A percentile compares a stretch with the other conserved stretches of the same genome.
These are phyloP conservation scores for Salvelinus fontinalis DNA, from an alignment of 2,113 vertebrate genomes.

Conservation along the genomic window DNA sequence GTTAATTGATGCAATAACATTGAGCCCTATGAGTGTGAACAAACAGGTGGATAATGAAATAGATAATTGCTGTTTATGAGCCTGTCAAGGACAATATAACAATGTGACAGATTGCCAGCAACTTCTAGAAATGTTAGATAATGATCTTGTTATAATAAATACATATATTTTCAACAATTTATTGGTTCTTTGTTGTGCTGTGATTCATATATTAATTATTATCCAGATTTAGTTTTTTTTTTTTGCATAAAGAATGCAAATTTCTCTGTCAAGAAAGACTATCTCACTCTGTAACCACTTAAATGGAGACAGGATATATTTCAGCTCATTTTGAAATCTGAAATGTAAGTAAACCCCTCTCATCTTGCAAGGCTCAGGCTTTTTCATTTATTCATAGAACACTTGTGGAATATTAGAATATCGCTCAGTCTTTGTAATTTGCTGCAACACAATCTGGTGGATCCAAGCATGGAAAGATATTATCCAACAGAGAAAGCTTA, in stretches of 20 bases:
- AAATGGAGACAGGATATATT: background rate
- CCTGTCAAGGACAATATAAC: conserved; percentile 68
- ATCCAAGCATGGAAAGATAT: conserved; percentile 20
- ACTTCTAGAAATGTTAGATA: conserved; percentile 54
- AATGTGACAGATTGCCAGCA: conserved; percentile 62
- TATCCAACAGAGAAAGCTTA: conserved; percentile 41
- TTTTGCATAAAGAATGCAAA: conserved; percentile 16
- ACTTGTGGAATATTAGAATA: conserved; percentile 27
- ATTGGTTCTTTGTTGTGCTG: background rate
- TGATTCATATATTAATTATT: background rate
- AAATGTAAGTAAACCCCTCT: conserved; percentile 9
- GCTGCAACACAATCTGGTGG: background rate
- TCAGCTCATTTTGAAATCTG: background rate
- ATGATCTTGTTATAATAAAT: conserved; percentile 53
- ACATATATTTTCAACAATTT: conserved; percentile 27
- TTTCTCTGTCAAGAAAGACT: background rate
- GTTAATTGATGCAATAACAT: conserved; percentile 74
- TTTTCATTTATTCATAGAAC: conserved; percentile 35
- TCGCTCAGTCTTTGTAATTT: background rate
- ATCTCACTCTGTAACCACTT: background rate
- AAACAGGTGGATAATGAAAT: conserved; percentile 75
- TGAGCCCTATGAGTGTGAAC: conserved; percentile 61
- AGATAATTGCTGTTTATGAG: conserved; percentile 73
- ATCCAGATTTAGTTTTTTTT: background rate
- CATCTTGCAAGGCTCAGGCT: conserved; percentile 13